Base-by-base conservation (phyloP, 2,113 vertebrate genomes). In the Trogon melanurus region DNA sequence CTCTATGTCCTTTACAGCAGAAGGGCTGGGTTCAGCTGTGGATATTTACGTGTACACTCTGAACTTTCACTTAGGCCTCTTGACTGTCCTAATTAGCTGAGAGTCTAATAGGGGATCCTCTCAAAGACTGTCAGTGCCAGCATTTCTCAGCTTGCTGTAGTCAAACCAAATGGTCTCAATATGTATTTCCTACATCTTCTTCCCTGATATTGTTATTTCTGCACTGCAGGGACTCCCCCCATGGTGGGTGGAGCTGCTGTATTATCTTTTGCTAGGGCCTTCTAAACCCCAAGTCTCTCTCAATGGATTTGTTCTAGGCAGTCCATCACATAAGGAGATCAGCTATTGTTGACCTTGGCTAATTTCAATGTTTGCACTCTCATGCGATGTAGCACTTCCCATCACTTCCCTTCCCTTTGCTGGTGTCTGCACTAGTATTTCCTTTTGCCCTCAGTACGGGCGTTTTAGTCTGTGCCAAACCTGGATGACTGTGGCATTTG, bases 51-150 rank as follows among this genome's bases (percentile, higher is more conserved):
- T 79, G 75, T 4, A 78, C 66, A 7, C 34, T 20, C 79, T 58
- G 30, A 95, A 91, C 94, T 90, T 93, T 92, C 88, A 90, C 84
- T 93, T 73, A 1, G n/a, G 60, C 62, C 73, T 88, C 78, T 27
- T 2, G 6, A 12, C n/a, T 93, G 84, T n/a, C 79, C 71, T 66
- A 47, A 87, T 93, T 92, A 89, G 20, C 25, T n/a, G 12, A n/a
- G 76, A 6, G 8, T 54, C 3, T 61, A 81, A 74, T 10, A n/a
- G 12, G 16, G 23, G 16, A 74, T 60, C 53, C 45, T 56, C 1
- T 64, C 18, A 13, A 15, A 58, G 58, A 16, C 22, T 81, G 51
- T 71, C 48, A 10, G 44, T 20, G 54, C 27, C 25, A 73, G 58
- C 44, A 3, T 60, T 93, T 64, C 72, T 74, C 85, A 62, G 9